Percentiles rank a stretch among this genome's conserved stretches.
These are phyloP conservation scores for Polietes domitor DNA, from an alignment of 2,888 invertebrate genomes.

Conservation along the genomic window DNA sequence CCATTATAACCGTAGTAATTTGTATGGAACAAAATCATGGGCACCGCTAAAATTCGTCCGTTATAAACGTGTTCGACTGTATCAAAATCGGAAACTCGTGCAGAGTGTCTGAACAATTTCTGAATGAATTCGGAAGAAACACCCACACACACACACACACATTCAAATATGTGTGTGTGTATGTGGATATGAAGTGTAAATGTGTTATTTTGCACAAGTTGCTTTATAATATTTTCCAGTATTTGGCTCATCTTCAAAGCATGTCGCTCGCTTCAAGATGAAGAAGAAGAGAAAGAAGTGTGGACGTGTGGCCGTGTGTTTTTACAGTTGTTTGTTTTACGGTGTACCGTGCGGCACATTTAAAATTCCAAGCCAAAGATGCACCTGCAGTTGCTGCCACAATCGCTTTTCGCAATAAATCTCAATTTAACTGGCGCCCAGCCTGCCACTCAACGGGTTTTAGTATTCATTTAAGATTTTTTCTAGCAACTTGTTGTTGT, in stretches of 20 bases:
- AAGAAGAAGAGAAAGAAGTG: too few species aligned
- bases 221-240: conserved; percentile 55
- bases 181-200: conserved; percentile 38
- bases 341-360: conserved; percentile 65
- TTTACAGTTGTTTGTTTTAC: conserved; percentile 64
- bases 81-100: too few species aligned
- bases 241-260: conserved; percentile 39
- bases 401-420: conserved; percentile 76
- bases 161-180: neutral
- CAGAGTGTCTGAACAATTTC: too few species aligned
- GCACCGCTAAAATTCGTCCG: too few species aligned
- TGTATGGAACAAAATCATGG: too few species aligned
- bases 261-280: neutral
- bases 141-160: neutral
- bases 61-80: too few species aligned
- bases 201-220: conserved; percentile 61
- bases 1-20: too few species aligned
- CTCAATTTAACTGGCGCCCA: conserved; percentile 80
- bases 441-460: conserved; percentile 73
- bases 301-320: conserved; percentile 15
- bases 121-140: too few species aligned
- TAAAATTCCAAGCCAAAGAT: conserved; percentile 63
- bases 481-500: conserved; percentile 59
- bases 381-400: conserved; percentile 69
- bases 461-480: conserved; percentile 62